Evolutionary conservation across 2,888 invertebrate genomes (phyloP), one percentile per base, ranked within the genome.

Genomic region (Bellardia bayeri): DNA sequence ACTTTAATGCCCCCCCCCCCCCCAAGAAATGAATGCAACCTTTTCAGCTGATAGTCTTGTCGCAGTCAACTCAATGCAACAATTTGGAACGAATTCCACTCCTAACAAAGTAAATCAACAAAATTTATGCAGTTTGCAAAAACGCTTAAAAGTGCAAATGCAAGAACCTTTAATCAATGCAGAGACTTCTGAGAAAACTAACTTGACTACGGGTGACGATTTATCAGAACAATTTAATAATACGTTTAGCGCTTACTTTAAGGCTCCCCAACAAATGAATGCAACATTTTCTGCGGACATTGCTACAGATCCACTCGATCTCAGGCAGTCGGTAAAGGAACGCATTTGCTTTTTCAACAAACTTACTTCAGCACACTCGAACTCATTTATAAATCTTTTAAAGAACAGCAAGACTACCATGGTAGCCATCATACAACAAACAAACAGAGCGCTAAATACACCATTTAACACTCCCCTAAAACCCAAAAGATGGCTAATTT

Each of bases 351-450:
- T 71, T 42, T 87, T 80, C 37, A 87, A 87, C 33, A 80, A 80
- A 49, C 83, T 84, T 0, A 76, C 69, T 2, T n/a, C 45, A 2
- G 14, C 49, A 11, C 49, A 14, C 1, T 64, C 81, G 7, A 86
- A 82, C 13, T 74, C 54, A 0, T 86, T 86, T 64, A 82, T 86
- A 45, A 64, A 83, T 80, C 82, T 86, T 14, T 71, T 86, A 11
- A 86, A 86, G 80, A 83, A 58, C 71, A 80, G 45, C 16, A 82
- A 83, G 33, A 58, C 79, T 14, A 75, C 63, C 3, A 56, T 9
- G 40, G n/a, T 69, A 49, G 86, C 82, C 3, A 80, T 82, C 1
- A 51, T 63, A 45, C 64, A 68, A 23, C 42, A 75, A 9, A 54
- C 33, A 9, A 61, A 14, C 33, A 76, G 61, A 8, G 51, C 61